Percentiles rank a stretch among this genome's conserved stretches.
These are phyloP conservation scores for Apodemia duryi DNA, from an alignment of 2,888 invertebrate genomes.

Conservation along the genomic window DNA sequence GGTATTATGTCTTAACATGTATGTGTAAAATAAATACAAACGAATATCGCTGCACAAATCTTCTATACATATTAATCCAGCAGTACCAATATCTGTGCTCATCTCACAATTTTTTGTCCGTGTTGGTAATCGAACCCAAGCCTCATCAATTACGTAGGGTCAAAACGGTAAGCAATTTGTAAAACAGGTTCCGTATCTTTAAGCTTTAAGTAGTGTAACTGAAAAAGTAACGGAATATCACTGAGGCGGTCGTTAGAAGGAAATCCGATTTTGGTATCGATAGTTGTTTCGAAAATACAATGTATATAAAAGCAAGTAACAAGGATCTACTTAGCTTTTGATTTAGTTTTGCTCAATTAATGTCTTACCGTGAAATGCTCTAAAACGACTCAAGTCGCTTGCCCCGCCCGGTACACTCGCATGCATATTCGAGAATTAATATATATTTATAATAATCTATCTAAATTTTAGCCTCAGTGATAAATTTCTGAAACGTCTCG, in stretches of 20 bases:
- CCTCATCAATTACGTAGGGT: too few species aligned
- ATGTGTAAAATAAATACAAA: too few species aligned
- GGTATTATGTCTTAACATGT: too few species aligned
- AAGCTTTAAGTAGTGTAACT: not conserved
- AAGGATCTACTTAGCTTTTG: constrained; percentile 38
- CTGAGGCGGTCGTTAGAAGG: not conserved
- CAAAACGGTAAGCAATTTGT: too few species aligned
- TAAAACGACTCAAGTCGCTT: constrained; percentile 52
- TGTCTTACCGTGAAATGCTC: constrained; percentile 68
- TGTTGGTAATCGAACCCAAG: too few species aligned
- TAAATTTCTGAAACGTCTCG: not conserved
- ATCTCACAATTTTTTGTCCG: too few species aligned
- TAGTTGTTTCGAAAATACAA: not conserved
- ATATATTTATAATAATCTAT: not conserved
- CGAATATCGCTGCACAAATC: too few species aligned
- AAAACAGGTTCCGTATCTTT: not conserved
- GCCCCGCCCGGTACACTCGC: constrained; percentile 49
- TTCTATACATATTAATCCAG: too few species aligned
- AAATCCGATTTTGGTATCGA: not conserved
- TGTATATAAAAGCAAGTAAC: constrained; percentile 12
- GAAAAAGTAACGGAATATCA: not conserved
- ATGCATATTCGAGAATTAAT: constrained; percentile 22
- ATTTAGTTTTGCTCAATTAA: constrained; percentile 69
- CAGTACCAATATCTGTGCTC: too few species aligned
- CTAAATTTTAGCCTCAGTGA: not conserved